Conservation (phyloP, 2,888 invertebrate genomes). For the Ochlodes sylvanus region DNA sequence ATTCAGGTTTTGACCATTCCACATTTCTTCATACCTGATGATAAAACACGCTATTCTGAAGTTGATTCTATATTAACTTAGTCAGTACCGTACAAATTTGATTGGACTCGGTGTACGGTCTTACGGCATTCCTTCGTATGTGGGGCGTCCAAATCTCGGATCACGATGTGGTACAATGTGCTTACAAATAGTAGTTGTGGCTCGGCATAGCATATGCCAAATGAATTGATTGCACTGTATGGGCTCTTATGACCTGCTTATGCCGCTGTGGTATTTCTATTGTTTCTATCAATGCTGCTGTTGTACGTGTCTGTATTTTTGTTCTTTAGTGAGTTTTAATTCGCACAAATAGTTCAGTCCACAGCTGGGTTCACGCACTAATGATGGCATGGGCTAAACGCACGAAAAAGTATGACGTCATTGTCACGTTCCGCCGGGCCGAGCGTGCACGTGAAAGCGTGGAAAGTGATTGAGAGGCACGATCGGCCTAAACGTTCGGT, state of each 20-base stretch:
- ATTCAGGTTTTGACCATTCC: too few species aligned
- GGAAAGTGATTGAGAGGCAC: too few species aligned
- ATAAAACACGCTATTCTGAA: background rate
- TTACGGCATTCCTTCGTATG: slow-evolving; percentile 58
- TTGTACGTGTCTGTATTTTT: background rate
- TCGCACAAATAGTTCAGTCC: too few species aligned
- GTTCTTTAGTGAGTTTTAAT: background rate
- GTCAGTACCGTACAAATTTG: slow-evolving; percentile 70
- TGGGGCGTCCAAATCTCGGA: slow-evolving; percentile 74
- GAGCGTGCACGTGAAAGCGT: too few species aligned
- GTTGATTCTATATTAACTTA: background rate
- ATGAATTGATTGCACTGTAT: slow-evolving; percentile 36
- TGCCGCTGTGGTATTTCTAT: background rate
- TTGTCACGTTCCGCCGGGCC: too few species aligned
- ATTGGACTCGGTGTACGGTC: slow-evolving; percentile 64
- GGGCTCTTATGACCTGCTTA: slow-evolving; percentile 9
- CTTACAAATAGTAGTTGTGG: slow-evolving; percentile 29
- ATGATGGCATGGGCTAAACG: too few species aligned
- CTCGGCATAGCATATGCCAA: slow-evolving; percentile 33
- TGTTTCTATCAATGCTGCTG: background rate
- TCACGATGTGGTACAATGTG: slow-evolving; percentile 61
- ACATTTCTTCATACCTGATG: too few species aligned
- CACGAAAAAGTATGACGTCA: too few species aligned
- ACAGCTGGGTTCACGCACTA: too few species aligned
- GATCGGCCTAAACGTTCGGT: too few species aligned